Evolutionary conservation across 2,113 vertebrate species (phyloP).

Genomic region (Nerophis lumbriciformis): DNA sequence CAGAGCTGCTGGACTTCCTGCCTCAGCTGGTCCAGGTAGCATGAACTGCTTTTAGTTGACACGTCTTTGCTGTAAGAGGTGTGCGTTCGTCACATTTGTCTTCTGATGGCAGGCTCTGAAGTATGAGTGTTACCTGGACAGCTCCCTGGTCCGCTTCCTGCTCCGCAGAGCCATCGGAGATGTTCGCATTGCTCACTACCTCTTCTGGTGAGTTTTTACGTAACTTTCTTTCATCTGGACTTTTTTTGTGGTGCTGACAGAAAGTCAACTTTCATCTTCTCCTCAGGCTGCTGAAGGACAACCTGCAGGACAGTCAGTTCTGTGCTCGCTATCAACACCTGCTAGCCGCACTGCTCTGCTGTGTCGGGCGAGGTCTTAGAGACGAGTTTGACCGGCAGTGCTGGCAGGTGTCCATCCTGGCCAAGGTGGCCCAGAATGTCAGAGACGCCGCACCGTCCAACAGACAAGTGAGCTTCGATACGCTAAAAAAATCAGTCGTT

Average conservation of each 20-base stretch:
- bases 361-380: constrained; percentile 83
- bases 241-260: background rate
- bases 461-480: constrained; percentile 70
- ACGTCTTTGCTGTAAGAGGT: too few species aligned
- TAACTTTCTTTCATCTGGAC: background rate
- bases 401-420: constrained; percentile 83
- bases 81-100: background rate
- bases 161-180: constrained; percentile 87
- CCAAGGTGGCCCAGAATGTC: constrained; percentile 84
- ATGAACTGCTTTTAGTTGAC: too few species aligned
- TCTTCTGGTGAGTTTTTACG: constrained; percentile 82
- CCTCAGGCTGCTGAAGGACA: constrained; percentile 88
- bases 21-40: constrained; percentile 93
- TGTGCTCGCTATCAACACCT: constrained; percentile 94
- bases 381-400: constrained; percentile 92
- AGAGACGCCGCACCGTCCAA: constrained; percentile 79
- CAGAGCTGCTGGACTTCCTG: constrained; percentile 90
- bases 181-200: constrained; percentile 88
- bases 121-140: constrained; percentile 98
- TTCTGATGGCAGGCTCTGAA: constrained; percentile 81
- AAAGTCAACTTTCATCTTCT: background rate
- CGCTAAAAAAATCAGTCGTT: background rate
- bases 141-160: constrained; percentile 91
- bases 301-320: constrained; percentile 94
- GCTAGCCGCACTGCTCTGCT: constrained; percentile 90